A percentile compares a stretch with the other conserved stretches of the same genome.
Conservation (phyloP, 2,888 invertebrate genomes). For the Cecidostiba fungosa region DNA sequence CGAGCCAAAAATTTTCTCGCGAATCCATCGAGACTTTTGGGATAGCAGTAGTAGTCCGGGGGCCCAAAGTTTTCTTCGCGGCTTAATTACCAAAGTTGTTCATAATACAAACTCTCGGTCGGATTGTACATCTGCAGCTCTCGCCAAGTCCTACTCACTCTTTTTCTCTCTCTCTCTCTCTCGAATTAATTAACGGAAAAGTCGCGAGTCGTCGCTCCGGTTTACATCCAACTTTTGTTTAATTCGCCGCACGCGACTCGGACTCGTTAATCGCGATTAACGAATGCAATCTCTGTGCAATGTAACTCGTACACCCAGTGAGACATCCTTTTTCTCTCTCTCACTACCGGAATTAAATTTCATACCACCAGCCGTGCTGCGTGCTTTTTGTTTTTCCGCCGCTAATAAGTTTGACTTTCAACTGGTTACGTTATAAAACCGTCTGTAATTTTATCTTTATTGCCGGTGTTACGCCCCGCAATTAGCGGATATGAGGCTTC, state of each 20-base stretch:
- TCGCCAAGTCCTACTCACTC: not conserved
- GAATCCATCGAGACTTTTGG: constrained; percentile 8
- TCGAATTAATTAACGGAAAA: constrained; percentile 59
- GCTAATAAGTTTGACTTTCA: not conserved
- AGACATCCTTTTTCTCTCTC: constrained; percentile 7
- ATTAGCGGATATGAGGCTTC: not conserved
- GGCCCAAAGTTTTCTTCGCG: constrained; percentile 39
- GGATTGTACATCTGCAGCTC: not conserved
- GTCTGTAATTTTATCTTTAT: not conserved
- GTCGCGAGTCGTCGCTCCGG: not conserved
- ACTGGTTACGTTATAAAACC: not conserved
- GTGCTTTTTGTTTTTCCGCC: not conserved
- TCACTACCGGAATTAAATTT: constrained; percentile 11
- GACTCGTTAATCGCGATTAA: constrained; percentile 50
- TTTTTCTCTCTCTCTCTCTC: not conserved
- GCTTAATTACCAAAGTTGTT: constrained; percentile 56
- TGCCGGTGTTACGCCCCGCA: not conserved
- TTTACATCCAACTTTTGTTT: constrained; percentile 51
- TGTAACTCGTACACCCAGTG: not conserved
- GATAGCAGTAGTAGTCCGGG: not conserved
- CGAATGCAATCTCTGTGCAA: constrained; percentile 36
- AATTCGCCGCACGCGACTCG: constrained; percentile 6
- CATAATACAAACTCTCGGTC: constrained; percentile 44
- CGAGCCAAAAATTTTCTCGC: not conserved
- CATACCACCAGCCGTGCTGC: not conserved